A percentile compares a stretch with the other conserved stretches of the same genome.
phyloP scores from a whole-genome alignment of 2,113 vertebrate species.

The Rhabdornis inornatus region DNA sequence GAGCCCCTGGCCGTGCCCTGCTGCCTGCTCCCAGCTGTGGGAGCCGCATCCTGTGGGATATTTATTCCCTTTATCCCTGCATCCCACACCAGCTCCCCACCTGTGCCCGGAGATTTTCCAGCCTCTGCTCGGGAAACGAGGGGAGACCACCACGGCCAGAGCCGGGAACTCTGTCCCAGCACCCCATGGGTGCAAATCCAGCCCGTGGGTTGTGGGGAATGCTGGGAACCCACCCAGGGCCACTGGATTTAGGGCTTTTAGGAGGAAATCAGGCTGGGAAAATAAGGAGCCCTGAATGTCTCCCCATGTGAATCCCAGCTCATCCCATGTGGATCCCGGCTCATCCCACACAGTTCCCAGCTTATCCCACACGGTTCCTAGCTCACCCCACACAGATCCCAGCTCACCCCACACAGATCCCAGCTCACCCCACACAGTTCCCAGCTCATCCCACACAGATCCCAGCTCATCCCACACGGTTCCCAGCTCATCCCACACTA shows the following conservation, averaged over 20 bases:
- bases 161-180: rapidly evolving
- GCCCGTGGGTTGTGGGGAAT: rapidly evolving
- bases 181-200: neutral
- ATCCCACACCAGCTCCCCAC: rapidly evolving
- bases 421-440: neutral
- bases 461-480: neutral
- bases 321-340: neutral
- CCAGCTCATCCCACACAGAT: neutral
- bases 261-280: neutral
- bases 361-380: neutral
- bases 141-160: rapidly evolving
- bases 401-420: neutral
- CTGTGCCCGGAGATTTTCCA: rapidly evolving
- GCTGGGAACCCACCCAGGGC: rapidly evolving
- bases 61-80: neutral
- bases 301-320: rapidly evolving
- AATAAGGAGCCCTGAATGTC: neutral
- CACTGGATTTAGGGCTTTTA: rapidly evolving
- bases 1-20: rapidly evolving
- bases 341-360: neutral
- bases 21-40: neutral
- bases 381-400: rapidly evolving
- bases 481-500: no score
- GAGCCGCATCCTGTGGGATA: no score
- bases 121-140: neutral